These are phyloP conservation scores for Smittia aterrima DNA, from an alignment of 2,888 invertebrate genomes.

Conservation along the genomic window DNA sequence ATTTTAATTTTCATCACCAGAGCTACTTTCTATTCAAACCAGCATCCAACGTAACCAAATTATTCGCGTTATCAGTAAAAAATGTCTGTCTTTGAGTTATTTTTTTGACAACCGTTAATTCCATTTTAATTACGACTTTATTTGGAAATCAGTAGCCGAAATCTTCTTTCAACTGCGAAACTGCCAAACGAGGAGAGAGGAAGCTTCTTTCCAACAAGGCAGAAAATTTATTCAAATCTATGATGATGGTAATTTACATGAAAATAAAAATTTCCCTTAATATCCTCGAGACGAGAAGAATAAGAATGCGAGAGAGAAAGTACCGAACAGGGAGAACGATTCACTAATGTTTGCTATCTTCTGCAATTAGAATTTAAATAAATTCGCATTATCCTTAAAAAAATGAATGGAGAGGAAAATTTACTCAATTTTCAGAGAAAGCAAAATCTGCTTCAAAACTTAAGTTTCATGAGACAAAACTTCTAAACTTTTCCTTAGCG, in stretches of 20 bases:
- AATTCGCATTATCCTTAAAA: neutral
- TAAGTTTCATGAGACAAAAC: too few species aligned
- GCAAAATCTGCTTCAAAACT: too few species aligned
- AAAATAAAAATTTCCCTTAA: slow-evolving; percentile 32
- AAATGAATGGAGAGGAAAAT: neutral
- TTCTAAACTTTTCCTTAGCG: neutral
- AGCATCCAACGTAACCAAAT: neutral
- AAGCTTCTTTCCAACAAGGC: slow-evolving; percentile 20
- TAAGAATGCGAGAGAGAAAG: neutral
- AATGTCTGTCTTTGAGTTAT: neutral
- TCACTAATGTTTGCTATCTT: slow-evolving; percentile 36
- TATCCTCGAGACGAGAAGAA: slow-evolving; percentile 7
- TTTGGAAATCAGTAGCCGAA: slow-evolving; percentile 26
- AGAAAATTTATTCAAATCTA: slow-evolving; percentile 39
- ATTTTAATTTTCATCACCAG: neutral
- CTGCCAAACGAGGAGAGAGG: neutral
- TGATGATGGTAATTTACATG: slow-evolving; percentile 40
- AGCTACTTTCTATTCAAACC: neutral
- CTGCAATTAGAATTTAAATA: slow-evolving; percentile 37
- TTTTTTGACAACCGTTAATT: slow-evolving; percentile 30
- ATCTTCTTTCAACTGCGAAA: neutral
- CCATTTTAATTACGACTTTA: slow-evolving; percentile 32
- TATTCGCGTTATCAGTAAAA: slow-evolving; percentile 12
- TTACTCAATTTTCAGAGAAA: neutral
- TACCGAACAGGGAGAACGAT: neutral